Conservation (phyloP, 2,113 vertebrate genomes). For the Trogon melanurus region DNA sequence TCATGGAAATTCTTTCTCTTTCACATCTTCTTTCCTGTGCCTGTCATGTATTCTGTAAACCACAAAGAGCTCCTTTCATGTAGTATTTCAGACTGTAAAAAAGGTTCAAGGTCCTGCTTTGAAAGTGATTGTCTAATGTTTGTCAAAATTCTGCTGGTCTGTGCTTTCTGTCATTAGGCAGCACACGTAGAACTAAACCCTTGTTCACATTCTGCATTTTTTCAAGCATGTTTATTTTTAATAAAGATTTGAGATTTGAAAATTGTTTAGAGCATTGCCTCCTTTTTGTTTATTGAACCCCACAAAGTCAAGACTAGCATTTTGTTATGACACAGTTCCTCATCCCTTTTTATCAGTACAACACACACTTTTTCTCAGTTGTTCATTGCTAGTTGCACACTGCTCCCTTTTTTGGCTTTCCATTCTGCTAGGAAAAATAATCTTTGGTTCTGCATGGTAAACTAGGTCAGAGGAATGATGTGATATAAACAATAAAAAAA, state of each 20-base stretch:
- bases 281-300: background rate
- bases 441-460: background rate
- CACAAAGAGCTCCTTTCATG: background rate
- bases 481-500: background rate
- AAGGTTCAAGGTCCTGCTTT: background rate
- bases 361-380: background rate
- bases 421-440: background rate
- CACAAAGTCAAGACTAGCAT: background rate
- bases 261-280: background rate
- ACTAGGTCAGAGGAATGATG: background rate
- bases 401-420: background rate
- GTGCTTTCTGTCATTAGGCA: background rate
- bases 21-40: background rate
- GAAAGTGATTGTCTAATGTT: background rate
- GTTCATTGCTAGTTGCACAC: background rate
- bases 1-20: background rate
- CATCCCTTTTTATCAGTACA: background rate
- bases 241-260: background rate
- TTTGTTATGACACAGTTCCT: background rate
- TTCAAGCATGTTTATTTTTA: background rate
- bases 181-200: background rate
- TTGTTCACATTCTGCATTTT: background rate
- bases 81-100: background rate
- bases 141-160: background rate
- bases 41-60: background rate